A percentile compares a stretch with the other conserved stretches of the same genome.
Evolutionary conservation across 1,140 invertebrate genomes (phyloP).

Genomic region (Tigriopus japonicus): DNA sequence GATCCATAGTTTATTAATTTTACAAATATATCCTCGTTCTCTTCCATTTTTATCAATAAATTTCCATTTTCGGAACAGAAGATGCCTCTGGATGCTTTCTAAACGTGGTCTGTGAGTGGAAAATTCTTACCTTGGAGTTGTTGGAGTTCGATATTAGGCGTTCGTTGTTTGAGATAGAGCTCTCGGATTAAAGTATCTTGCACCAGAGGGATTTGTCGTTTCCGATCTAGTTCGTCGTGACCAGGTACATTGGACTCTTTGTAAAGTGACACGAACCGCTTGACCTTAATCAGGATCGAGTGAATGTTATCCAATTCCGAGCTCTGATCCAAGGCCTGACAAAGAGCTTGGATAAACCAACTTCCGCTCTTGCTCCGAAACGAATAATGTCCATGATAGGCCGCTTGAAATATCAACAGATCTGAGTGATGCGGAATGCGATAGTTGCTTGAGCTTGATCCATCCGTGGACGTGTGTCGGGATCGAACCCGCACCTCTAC

Average conservation of each 20-base stretch:
- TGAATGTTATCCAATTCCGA: neutral
- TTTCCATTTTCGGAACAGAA: no score
- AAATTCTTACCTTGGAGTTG: neutral
- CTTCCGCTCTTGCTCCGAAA: slow-evolving; percentile 6
- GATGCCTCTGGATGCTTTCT: no score
- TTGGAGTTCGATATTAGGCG: neutral
- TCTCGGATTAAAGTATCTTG: slow-evolving; percentile 6
- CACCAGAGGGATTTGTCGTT: slow-evolving; percentile 7
- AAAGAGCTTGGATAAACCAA: slow-evolving; percentile 13
- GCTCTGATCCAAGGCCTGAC: neutral
- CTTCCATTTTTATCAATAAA: no score
- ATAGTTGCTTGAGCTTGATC: neutral
- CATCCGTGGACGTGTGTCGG: neutral
- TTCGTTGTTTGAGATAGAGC: slow-evolving; percentile 6
- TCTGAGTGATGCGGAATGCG: slow-evolving; percentile 9
- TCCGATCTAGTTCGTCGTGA: neutral
- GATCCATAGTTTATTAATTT: no score
- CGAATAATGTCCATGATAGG: slow-evolving; percentile 9
- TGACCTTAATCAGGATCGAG: neutral
- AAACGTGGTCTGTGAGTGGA: no score
- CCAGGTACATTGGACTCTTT: slow-evolving; percentile 10
- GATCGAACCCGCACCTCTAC: neutral
- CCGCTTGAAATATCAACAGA: slow-evolving; percentile 9
- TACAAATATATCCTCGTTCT: no score
- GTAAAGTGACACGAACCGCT: neutral